Percentiles rank a stretch among this genome's conserved stretches.
phyloP scores from a whole-genome alignment of 2,888 invertebrate genomes.

The Nysson spinosus region DNA sequence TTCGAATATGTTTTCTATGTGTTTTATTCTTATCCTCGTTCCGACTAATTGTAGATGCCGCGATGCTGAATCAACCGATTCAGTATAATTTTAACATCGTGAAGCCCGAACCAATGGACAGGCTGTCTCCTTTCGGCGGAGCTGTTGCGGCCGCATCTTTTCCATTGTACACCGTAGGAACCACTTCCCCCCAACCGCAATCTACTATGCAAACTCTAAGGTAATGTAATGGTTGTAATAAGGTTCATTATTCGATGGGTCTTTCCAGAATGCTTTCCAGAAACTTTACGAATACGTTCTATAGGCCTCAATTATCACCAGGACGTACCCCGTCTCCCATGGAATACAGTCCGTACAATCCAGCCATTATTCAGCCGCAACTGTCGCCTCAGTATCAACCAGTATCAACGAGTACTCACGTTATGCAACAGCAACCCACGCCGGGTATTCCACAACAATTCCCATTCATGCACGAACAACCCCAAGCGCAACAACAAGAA shows the following conservation, averaged over 20 bases:
- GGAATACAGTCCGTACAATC: slow-evolving; percentile 59
- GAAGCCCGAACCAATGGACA: slow-evolving; percentile 67
- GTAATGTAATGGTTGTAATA: slow-evolving; percentile 31
- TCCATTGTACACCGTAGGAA: slow-evolving; percentile 51
- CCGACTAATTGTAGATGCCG: slow-evolving; percentile 61
- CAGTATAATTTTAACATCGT: slow-evolving; percentile 65
- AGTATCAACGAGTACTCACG: slow-evolving; percentile 26
- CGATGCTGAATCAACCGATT: slow-evolving; percentile 53
- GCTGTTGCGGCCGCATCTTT: slow-evolving; percentile 46
- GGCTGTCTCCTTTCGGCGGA: slow-evolving; percentile 53
- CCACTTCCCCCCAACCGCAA: slow-evolving; percentile 48
- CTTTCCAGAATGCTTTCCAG: no score
- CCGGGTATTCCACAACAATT: slow-evolving; percentile 40
- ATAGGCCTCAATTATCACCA: slow-evolving; percentile 63
- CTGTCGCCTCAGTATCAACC: slow-evolving; percentile 47
- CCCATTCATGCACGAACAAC: slow-evolving; percentile 36
- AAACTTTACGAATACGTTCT: slow-evolving; percentile 23
- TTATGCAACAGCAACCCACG: slow-evolving; percentile 37
- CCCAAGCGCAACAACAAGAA: slow-evolving; percentile 38
- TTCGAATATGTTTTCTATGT: no score
- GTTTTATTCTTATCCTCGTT: no score
- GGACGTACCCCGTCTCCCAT: slow-evolving; percentile 66
- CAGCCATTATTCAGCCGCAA: slow-evolving; percentile 54
- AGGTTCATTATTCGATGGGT: no score
- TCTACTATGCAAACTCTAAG: slow-evolving; percentile 52